Conservation (phyloP, 2,888 invertebrate species). For the Archips crataeganus region DNA sequence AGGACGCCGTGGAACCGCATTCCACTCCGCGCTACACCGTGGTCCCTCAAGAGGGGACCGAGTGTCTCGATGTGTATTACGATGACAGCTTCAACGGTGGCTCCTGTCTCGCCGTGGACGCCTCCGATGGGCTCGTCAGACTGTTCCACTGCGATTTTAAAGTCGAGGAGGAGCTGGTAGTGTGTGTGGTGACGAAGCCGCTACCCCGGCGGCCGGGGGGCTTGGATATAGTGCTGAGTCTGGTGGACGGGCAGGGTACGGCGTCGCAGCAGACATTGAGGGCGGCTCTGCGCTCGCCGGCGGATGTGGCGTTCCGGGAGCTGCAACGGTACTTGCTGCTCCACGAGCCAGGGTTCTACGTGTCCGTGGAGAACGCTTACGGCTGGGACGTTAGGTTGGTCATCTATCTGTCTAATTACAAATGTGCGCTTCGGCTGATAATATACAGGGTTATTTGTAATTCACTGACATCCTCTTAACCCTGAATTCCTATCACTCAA, state of each 20-base stretch:
- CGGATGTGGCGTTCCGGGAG: slow-evolving; percentile 48
- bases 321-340: slow-evolving; percentile 68
- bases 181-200: slow-evolving; percentile 72
- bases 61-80: slow-evolving; percentile 67
- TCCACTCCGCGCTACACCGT: slow-evolving; percentile 50
- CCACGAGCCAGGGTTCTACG: slow-evolving; percentile 69
- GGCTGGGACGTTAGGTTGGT: slow-evolving; percentile 73
- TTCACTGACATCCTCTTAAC: no score
- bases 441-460: no score
- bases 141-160: slow-evolving; percentile 72
- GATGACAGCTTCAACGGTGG: slow-evolving; percentile 84
- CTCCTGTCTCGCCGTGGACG: slow-evolving; percentile 68
- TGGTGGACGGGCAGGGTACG: slow-evolving; percentile 47
- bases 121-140: slow-evolving; percentile 56
- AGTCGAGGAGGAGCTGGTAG: slow-evolving; percentile 57
- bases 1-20: slow-evolving; percentile 18
- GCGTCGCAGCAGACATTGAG: slow-evolving; percentile 51
- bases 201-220: slow-evolving; percentile 52
- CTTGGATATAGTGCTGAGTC: slow-evolving; percentile 60
- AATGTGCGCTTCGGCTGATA: no score
- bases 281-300: slow-evolving; percentile 48
- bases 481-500: no score
- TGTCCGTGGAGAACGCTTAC: slow-evolving; percentile 69
- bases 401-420: no score
- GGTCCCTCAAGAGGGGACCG: slow-evolving; percentile 57